Evolutionary conservation across 2,797 vertebrate genomes (phyloP).

Genomic region (Diceros bicornis): DNA sequence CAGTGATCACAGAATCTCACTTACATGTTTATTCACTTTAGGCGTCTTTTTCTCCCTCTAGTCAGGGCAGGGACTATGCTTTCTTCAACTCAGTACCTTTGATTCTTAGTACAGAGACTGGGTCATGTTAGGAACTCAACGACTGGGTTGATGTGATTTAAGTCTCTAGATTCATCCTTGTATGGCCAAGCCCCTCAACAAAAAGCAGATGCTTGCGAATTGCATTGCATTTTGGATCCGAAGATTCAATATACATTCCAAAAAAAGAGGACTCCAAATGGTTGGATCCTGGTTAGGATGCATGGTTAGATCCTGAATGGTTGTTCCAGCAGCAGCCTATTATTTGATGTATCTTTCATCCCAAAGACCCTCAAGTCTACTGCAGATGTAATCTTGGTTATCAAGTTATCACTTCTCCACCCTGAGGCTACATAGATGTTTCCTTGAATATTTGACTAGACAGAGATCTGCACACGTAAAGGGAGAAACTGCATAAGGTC

Average conservation of each 20-base stretch:
- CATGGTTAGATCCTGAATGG: neutral
- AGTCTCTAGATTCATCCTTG: constrained; percentile 24
- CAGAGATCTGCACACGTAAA: neutral
- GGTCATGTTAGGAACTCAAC: neutral
- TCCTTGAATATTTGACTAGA: neutral
- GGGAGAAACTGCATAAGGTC: neutral
- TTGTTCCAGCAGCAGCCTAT: neutral
- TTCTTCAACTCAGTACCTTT: neutral
- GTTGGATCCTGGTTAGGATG: no score
- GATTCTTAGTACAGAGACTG: neutral
- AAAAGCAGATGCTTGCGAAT: neutral
- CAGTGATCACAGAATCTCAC: neutral
- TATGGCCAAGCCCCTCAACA: neutral
- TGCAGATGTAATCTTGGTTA: neutral
- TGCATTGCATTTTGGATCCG: neutral
- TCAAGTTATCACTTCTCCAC: neutral
- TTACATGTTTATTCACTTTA: neutral
- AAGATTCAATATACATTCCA: neutral
- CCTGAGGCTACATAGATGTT: neutral
- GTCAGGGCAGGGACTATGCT: neutral
- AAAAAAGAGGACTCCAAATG: neutral
- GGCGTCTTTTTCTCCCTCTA: neutral
- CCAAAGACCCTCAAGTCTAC: neutral
- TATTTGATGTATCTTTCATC: neutral
- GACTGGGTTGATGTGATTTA: neutral